Conservation (phyloP, 2,113 vertebrate genomes). For the Equus przewalskii region DNA sequence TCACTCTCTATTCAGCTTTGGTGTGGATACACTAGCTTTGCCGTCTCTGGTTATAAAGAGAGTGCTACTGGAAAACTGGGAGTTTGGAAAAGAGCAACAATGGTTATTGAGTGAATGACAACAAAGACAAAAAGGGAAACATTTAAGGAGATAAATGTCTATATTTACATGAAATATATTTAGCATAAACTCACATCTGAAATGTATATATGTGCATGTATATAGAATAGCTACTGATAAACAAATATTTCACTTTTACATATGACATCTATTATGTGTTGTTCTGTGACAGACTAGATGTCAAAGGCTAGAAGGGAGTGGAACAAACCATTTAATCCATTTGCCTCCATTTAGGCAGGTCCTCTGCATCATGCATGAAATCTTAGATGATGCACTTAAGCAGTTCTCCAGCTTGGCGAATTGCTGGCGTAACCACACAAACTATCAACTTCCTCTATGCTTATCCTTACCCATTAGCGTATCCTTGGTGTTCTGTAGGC, state of each 20-base stretch:
- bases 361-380: slow-evolving; percentile 29
- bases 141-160: slow-evolving; percentile 60
- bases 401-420: slow-evolving; percentile 51
- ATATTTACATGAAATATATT: slow-evolving; percentile 61
- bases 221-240: slow-evolving; percentile 69
- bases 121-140: slow-evolving; percentile 56
- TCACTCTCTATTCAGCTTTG: slow-evolving; percentile 15
- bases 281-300: background rate
- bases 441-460: background rate
- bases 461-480: slow-evolving; percentile 23
- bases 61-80: slow-evolving; percentile 24
- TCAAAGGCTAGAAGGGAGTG: background rate
- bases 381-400: slow-evolving; percentile 35
- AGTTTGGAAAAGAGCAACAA: slow-evolving; percentile 65
- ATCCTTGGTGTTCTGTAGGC: background rate
- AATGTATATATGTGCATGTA: slow-evolving; percentile 48
- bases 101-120: slow-evolving; percentile 47
- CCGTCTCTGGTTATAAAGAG: slow-evolving; percentile 46
- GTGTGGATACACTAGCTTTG: background rate
- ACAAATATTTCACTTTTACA: slow-evolving; percentile 64
- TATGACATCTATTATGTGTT: slow-evolving; percentile 57
- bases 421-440: slow-evolving; percentile 48
- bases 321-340: slow-evolving; percentile 31
- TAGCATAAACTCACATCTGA: slow-evolving; percentile 57
- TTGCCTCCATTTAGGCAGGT: slow-evolving; percentile 51